Conservation (phyloP, 2,888 invertebrate species). For the Mycalesis mineus region DNA sequence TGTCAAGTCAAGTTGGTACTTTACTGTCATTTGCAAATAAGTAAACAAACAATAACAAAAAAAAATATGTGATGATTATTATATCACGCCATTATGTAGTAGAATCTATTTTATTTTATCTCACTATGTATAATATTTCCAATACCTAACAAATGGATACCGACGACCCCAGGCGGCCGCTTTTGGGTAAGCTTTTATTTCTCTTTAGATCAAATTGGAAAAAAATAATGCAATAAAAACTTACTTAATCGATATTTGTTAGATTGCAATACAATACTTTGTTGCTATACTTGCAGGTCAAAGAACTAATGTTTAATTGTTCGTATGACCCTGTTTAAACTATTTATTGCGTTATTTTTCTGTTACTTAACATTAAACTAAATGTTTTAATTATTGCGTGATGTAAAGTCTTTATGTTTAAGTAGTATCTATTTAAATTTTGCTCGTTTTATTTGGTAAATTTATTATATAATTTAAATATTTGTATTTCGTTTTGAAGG, state of each 20-base stretch:
- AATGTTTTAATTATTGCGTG: too few species aligned
- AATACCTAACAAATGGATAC: conserved; percentile 32
- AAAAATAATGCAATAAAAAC: too few species aligned
- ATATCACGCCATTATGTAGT: background rate
- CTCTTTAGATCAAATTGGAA: too few species aligned
- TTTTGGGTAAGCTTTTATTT: conserved; percentile 32
- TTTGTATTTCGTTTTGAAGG: too few species aligned
- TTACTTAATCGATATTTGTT: too few species aligned
- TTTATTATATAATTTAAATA: too few species aligned
- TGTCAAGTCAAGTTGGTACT: too few species aligned
- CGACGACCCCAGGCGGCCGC: conserved; percentile 37
- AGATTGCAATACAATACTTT: too few species aligned
- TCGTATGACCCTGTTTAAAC: background rate
- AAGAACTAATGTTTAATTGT: conserved; percentile 3
- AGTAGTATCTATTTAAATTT: too few species aligned
- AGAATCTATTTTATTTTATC: conserved; percentile 22
- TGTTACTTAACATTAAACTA: background rate
- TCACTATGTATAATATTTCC: conserved; percentile 17
- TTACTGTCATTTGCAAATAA: background rate
- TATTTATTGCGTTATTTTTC: background rate
- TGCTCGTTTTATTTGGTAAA: too few species aligned
- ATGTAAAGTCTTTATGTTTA: too few species aligned
- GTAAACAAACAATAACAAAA: conserved; percentile 13
- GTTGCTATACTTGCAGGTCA: background rate
- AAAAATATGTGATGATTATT: conserved; percentile 11